Conservation (phyloP, 2,888 invertebrate species). For the Pseudanteris insignis region DNA sequence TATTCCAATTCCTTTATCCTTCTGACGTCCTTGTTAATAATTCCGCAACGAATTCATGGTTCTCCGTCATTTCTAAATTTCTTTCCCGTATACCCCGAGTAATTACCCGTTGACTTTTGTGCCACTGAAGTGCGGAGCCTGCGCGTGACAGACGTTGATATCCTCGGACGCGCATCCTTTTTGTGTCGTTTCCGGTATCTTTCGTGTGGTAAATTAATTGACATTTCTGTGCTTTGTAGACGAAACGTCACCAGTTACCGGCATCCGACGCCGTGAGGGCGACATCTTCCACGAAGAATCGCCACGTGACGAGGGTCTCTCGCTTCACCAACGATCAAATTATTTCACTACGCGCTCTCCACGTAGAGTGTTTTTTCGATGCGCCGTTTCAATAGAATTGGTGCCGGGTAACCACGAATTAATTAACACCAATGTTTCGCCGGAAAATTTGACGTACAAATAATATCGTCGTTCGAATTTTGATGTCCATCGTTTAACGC, state of each 20-base stretch:
- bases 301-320: conserved; percentile 49
- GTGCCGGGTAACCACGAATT: not conserved
- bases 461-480: too few relatives aligned
- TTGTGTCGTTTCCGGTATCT: conserved; percentile 26
- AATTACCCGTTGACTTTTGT: too few relatives aligned
- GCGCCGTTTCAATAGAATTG: not conserved
- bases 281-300: conserved; percentile 50
- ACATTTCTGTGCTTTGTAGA: conserved; percentile 58
- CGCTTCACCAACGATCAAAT: conserved; percentile 45
- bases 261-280: conserved; percentile 53
- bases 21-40: too few relatives aligned
- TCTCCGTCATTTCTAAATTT: too few relatives aligned
- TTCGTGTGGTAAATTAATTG: conserved; percentile 56
- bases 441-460: too few relatives aligned
- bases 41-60: not conserved
- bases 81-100: too few relatives aligned
- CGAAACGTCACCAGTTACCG: conserved; percentile 54
- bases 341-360: conserved; percentile 15
- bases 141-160: conserved; percentile 38
- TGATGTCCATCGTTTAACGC: not conserved
- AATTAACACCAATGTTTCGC: too few relatives aligned
- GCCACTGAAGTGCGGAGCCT: too few relatives aligned
- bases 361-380: not conserved
- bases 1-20: too few relatives aligned
- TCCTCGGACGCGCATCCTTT: conserved; percentile 26